A percentile compares a stretch with the other conserved stretches of the same genome.
These are phyloP conservation scores for Diadumene lineata DNA, from an alignment of 92 coral and sea anemone genomes.

Conservation along the genomic window DNA sequence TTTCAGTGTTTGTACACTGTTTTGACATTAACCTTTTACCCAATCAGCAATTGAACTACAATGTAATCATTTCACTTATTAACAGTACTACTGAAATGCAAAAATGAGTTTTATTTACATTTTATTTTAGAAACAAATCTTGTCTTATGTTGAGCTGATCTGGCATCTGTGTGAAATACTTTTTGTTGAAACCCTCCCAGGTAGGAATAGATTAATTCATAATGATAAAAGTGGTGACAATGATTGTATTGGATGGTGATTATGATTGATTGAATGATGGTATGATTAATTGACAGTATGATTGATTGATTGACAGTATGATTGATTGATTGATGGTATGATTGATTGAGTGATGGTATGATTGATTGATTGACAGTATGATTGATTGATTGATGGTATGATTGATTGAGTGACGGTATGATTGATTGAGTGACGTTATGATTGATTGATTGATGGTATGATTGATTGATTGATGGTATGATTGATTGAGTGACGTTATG, in stretches of 20 bases:
- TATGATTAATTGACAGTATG: not conserved
- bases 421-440: not conserved
- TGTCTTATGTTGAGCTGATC: constrained; percentile 83
- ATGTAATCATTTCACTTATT: too few relatives aligned
- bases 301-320: not conserved
- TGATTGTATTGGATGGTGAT: not conserved
- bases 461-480: not conserved
- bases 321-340: not conserved
- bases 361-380: not conserved
- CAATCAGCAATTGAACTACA: too few relatives aligned
- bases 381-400: not conserved
- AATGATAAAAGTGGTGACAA: not conserved
- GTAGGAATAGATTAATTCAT: constrained; percentile 30
- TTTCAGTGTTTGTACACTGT: too few relatives aligned
- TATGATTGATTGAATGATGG: too few relatives aligned
- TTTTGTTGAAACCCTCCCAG: constrained; percentile 91
- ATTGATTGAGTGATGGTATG: not conserved
- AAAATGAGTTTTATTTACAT: not conserved
- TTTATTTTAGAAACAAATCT: constrained; percentile 54
- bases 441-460: not conserved
- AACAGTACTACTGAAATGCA: too few relatives aligned
- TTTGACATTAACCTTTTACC: too few relatives aligned
- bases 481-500: not conserved
- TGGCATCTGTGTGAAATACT: constrained; percentile 99
- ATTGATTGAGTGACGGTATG: not conserved